phyloP scores from a whole-genome alignment of 2,797 vertebrate genomes.

The Glossophaga mutica region DNA sequence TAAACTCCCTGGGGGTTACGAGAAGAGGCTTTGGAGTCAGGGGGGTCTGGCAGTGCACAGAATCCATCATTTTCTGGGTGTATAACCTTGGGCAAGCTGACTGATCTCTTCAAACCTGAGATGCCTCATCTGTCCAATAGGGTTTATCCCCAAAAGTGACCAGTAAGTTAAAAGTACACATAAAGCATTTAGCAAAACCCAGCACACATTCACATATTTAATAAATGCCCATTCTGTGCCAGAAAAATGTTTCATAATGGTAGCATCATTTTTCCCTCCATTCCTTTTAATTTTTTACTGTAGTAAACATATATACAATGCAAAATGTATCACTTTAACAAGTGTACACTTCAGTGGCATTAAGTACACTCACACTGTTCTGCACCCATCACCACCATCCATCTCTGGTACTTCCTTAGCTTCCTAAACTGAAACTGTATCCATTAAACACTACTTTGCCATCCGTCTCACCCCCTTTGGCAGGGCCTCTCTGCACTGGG shows the following conservation, averaged over 20 bases:
- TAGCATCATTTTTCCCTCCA: not conserved
- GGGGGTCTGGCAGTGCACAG: not conserved
- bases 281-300: not conserved
- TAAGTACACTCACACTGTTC: not conserved
- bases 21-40: not conserved
- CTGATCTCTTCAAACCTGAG: conserved; percentile 15
- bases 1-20: not conserved
- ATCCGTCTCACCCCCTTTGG: not conserved
- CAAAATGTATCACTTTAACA: not conserved
- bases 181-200: conserved; percentile 17
- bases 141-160: conserved; percentile 18
- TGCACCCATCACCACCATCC: not conserved
- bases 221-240: not conserved
- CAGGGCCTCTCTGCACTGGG: not conserved
- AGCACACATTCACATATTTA: not conserved
- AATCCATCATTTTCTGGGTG: not conserved
- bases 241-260: not conserved
- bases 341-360: not conserved
- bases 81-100: not conserved
- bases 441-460: not conserved
- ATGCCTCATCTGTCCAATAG: not conserved
- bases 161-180: not conserved
- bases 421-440: not conserved
- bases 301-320: not conserved
- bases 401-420: not conserved